phyloP scores from a whole-genome alignment of 2,888 invertebrate genomes.

The Agonopterix heracliana region DNA sequence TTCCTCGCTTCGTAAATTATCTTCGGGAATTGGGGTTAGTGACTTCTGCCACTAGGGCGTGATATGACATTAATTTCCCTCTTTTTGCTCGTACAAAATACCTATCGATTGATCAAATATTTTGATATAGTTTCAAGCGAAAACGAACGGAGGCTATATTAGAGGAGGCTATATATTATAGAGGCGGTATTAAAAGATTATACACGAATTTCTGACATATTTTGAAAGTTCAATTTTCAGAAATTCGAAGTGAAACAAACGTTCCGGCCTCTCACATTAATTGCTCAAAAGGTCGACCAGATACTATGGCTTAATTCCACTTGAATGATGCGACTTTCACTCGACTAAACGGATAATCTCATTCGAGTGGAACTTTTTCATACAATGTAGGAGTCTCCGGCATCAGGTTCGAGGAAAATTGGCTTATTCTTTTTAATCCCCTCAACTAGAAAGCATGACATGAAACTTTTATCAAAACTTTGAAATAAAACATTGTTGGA shows the following conservation, averaged over 20 bases:
- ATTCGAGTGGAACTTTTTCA: background rate
- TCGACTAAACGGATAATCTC: background rate
- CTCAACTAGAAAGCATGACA: background rate
- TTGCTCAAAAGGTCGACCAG: no score
- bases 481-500: background rate
- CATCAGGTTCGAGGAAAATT: background rate
- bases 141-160: no score
- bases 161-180: no score
- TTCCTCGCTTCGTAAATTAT: conserved; percentile 19
- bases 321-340: background rate
- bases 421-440: background rate
- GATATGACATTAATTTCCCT: conserved; percentile 6
- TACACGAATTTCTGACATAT: no score
- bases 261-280: no score
- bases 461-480: background rate
- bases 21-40: conserved; percentile 11
- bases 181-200: no score
- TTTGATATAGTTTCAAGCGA: no score
- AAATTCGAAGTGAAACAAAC: no score
- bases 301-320: no score
- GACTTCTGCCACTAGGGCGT: conserved; percentile 10
- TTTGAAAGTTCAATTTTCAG: no score
- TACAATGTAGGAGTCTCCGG: background rate
- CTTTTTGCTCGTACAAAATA: conserved; percentile 8
- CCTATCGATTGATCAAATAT: no score